Conservation (phyloP, 2,797 vertebrate species). For the Acanthis flammea region DNA sequence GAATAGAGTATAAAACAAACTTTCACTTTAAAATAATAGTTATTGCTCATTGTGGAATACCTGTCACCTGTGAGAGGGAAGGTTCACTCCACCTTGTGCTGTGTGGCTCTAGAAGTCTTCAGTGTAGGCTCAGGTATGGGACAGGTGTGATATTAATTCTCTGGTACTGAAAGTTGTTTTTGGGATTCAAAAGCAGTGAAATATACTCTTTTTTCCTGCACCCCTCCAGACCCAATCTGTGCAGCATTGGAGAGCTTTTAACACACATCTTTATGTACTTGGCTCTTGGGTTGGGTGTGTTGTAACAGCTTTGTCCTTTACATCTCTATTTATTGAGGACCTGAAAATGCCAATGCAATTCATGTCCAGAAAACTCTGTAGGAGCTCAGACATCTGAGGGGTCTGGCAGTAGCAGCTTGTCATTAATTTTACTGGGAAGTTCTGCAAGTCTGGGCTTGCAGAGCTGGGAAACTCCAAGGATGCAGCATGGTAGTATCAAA, state of each 20-base stretch:
- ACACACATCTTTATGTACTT: too few relatives aligned
- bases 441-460: background rate
- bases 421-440: background rate
- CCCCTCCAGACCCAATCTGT: background rate
- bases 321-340: background rate
- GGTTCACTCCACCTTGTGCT: background rate
- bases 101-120: background rate
- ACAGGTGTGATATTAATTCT: background rate
- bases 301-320: background rate
- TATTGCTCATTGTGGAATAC: background rate
- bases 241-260: background rate
- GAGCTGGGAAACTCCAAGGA: background rate
- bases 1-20: background rate
- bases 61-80: too few relatives aligned
- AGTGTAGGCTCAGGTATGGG: background rate
- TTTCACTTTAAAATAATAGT: background rate
- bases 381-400: background rate
- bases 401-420: background rate
- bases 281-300: background rate
- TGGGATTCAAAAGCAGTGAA: background rate
- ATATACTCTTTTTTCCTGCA: background rate
- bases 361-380: background rate
- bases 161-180: background rate
- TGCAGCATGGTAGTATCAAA: background rate
- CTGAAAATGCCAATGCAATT: background rate